Evolutionary conservation across 53 echinoderm and acorn worm species (phyloP), one percentile per base, ranked within the genome.

Genomic region (Echinarachnius parma): DNA sequence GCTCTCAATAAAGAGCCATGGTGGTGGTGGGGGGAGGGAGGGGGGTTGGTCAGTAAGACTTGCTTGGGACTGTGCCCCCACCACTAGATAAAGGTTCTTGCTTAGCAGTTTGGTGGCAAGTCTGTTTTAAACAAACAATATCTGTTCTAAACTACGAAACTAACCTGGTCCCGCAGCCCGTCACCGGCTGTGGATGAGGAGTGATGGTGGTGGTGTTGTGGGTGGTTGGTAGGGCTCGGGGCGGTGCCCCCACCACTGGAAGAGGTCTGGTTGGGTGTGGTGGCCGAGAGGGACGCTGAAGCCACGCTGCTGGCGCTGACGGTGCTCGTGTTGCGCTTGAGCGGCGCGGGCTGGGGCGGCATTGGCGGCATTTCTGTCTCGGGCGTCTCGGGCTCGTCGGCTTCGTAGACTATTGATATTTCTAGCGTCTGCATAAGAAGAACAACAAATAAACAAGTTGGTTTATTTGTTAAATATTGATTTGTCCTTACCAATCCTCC

Each of bases 301-400:
- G 75, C 74, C 31, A 91, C 61, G 54, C 91, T 88, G 66, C 85
- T 82, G 31, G 91, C 81, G 48, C 90, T 91, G 70, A 89, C 75
- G 18, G 95, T 90, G 69, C 95, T 95, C 32, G 95, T 77, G 75
- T 95, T 95, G 31, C 95, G 87, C 49, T 84, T 89, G 30, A 95
- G 82, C 9, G 88, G 88, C 21, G 93, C 82, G 0, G 80, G 75
- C 16, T 75, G 86, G n/a, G n/a, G n/a, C n/a, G n/a, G n/a, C n/a
- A n/a, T n/a, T 3, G 95, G 95, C 22, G 94, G 94, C 34, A 82
- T 80, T 61, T 95, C 95, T 29, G 83, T 83, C 62, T 95, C 95
- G 1, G 95, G 95, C 28, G 95, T 90, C 75, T 91, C 95, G 1
- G 89, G 87, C 48, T 95, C 95, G 34, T 95, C 95, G n/a, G 90